phyloP scores from a whole-genome alignment of 53 echinoderm and acorn worm species.

The Patiria pectinifera region DNA sequence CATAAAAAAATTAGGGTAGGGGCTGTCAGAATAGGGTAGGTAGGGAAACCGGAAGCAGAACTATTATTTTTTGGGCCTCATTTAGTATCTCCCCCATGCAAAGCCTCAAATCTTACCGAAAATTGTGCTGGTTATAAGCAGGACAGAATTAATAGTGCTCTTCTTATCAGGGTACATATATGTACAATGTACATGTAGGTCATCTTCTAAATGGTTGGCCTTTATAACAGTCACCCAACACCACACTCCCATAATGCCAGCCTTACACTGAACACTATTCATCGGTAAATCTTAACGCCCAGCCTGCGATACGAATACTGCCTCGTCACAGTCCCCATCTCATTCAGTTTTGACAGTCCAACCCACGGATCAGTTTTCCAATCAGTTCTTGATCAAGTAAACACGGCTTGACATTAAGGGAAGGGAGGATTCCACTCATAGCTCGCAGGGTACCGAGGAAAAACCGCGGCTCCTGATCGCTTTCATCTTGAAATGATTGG shows the following conservation, averaged over 20 bases:
- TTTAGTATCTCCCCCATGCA: no score
- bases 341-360: neutral
- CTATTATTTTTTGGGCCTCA: no score
- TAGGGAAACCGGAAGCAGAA: no score
- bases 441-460: constrained; percentile 35
- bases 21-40: no score
- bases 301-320: neutral
- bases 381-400: constrained; percentile 11
- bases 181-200: neutral
- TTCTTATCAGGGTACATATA: no score
- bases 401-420: constrained; percentile 24
- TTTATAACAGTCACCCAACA: neutral
- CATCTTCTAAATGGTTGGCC: neutral
- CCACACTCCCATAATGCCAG: neutral
- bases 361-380: neutral
- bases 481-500: constrained; percentile 2
- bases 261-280: neutral
- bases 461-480: neutral
- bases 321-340: neutral
- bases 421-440: constrained; percentile 13
- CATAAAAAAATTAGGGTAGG: no score
- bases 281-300: neutral
- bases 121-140: no score
- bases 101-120: no score
- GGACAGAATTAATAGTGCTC: no score